Evolutionary conservation across 2,888 invertebrate genomes (phyloP).

Genomic region (Brachypterus glaber): DNA sequence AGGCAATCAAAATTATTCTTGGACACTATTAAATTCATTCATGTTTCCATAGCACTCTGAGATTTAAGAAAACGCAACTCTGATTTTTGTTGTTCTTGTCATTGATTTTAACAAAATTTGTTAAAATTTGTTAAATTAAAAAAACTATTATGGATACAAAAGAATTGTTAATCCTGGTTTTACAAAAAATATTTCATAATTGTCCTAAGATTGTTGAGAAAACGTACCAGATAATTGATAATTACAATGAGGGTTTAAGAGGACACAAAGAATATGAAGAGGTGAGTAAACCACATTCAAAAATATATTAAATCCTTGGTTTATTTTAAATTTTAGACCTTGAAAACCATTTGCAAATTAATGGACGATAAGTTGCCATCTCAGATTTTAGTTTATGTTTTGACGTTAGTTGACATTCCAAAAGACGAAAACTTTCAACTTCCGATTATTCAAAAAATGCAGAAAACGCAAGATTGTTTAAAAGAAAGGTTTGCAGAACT

Average conservation of each 20-base stretch:
- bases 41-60: too few species aligned
- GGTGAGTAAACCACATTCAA: too few species aligned
- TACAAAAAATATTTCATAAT: conserved; percentile 34
- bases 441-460: conserved; percentile 28
- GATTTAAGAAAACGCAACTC: too few species aligned
- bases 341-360: conserved; percentile 31
- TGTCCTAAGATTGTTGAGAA: conserved; percentile 32
- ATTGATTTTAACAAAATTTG: too few species aligned
- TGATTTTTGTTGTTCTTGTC: too few species aligned
- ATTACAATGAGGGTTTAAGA: conserved; percentile 30
- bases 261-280: conserved; percentile 33
- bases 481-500: conserved; percentile 19
- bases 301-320: too few species aligned
- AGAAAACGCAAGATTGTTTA: conserved; percentile 25
- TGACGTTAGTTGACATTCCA: conserved; percentile 36
- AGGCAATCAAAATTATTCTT: too few species aligned
- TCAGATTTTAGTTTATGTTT: conserved; percentile 34
- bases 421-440: conserved; percentile 24
- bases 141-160: conserved; percentile 35
- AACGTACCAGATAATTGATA: conserved; percentile 32
- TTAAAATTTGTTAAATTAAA: too few species aligned
- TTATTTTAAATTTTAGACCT: conserved; percentile 23
- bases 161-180: conserved; percentile 32
- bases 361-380: conserved; percentile 35
- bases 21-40: too few species aligned